Base-by-base conservation (phyloP, 2,113 vertebrate genomes). In the Dicaeum eximium region DNA sequence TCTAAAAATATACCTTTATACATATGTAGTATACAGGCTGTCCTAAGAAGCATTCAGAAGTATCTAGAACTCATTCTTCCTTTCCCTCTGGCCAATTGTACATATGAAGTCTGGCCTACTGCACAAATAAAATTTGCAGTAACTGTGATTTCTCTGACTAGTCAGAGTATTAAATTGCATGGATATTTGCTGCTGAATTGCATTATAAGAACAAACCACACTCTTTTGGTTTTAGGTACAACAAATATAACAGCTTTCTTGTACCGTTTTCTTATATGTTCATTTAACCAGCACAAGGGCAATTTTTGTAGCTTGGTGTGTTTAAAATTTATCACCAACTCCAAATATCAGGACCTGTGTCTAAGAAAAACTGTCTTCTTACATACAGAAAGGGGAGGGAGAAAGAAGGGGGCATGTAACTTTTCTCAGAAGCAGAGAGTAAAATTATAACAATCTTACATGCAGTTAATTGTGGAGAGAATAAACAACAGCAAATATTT, bases 391-490 rank as follows among this genome's bases (percentile, higher is more conserved):
- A 60, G 3, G 24, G 21, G 24, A 67, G 57, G 16, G 67, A 57
- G n/a, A 73, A 62, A 9, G 30, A 60, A 60, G 1, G 0, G 30
- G 9, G 3, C 17, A 45, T 44, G 10, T 3, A 3, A 16, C 21
- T 75, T 80, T 67, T 86, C 44, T 86, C 44, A 71, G 67, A 89
- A 75, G n/a, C 23, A 40, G 22, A 33, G 53, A 40, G 24, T 47
- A 33, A 80, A 38, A 83, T 18, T 7, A 21, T 61, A 53, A 82
- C 62, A 53, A 11, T 21, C 6, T 50, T 42, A 73, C 0, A 0
- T 75, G 19, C 44, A 67, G 11, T 37, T 79, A 77, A 45, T 47
- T 69, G 21, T 60, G 20, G 3, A 54, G 53, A 60, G 30, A 83
- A 58, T 50, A 71, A 67, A 38, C 22, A 67, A 21, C 17, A 35